Percentiles rank a stretch among this genome's conserved stretches.
Conservation (phyloP, 2,888 invertebrate genomes). For the Colletes collaris region DNA sequence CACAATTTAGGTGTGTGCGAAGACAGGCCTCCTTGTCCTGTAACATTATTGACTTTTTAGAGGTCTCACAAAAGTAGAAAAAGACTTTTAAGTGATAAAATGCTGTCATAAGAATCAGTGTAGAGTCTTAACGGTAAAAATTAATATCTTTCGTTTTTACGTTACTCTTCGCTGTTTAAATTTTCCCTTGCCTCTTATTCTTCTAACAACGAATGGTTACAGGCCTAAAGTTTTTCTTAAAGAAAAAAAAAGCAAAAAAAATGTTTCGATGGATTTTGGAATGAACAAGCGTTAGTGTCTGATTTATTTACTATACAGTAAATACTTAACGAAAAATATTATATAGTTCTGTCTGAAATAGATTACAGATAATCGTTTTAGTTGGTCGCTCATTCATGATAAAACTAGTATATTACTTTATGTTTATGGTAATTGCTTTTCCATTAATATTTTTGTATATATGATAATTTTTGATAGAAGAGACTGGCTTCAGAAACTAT, state of each 20-base stretch:
- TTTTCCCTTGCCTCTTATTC: slow-evolving; percentile 47
- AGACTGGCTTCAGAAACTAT: slow-evolving; percentile 21
- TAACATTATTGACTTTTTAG: slow-evolving; percentile 24
- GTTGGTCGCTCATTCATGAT: slow-evolving; percentile 19
- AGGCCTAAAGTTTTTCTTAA: slow-evolving; percentile 53
- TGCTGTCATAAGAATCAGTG: slow-evolving; percentile 3
- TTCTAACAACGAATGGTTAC: slow-evolving; percentile 64
- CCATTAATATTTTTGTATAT: slow-evolving; percentile 23
- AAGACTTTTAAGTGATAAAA: slow-evolving; percentile 12
- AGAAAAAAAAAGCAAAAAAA: neutral
- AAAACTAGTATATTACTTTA: slow-evolving; percentile 30
- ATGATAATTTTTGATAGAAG: slow-evolving; percentile 27
- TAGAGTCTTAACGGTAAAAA: slow-evolving; percentile 23
- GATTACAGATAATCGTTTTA: slow-evolving; percentile 15
- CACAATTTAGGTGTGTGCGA: slow-evolving; percentile 33
- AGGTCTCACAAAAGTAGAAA: slow-evolving; percentile 19
- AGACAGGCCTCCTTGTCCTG: slow-evolving; percentile 60
- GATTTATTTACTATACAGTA: slow-evolving; percentile 10
- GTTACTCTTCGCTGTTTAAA: slow-evolving; percentile 34
- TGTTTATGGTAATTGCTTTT: slow-evolving; percentile 13
- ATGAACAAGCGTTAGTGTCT: slow-evolving; percentile 11
- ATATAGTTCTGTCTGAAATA: slow-evolving; percentile 17
- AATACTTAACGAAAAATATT: slow-evolving; percentile 23
- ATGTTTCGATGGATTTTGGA: slow-evolving; percentile 1
- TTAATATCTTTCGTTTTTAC: slow-evolving; percentile 33